phyloP scores from a whole-genome alignment of 2,797 vertebrate genomes.

The Pampus argenteus region DNA sequence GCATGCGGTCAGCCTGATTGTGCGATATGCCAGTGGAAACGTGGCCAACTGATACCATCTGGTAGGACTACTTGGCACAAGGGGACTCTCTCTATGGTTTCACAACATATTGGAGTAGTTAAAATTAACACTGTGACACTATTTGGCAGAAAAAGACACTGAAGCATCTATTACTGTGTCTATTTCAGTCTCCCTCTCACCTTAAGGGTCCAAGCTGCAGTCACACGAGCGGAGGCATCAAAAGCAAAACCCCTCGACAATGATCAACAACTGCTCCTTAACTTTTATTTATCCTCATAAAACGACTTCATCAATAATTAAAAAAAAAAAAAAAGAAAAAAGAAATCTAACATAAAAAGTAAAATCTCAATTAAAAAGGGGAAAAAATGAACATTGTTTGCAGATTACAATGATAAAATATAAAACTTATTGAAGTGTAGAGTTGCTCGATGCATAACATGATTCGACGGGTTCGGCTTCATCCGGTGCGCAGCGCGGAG shows the following conservation, averaged over 20 bases:
- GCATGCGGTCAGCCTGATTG: conserved; percentile 75
- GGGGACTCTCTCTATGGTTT: conserved; percentile 74
- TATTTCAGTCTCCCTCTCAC: conserved; percentile 73
- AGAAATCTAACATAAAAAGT: conserved; percentile 53
- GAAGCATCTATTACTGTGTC: conserved; percentile 73
- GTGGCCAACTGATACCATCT: conserved; percentile 86
- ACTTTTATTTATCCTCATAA: conserved; percentile 75
- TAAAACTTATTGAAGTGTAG: conserved; percentile 17
- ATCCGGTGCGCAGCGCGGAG: conserved; percentile 35
- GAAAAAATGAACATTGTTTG: conserved; percentile 19
- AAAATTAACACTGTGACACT: conserved; percentile 89
- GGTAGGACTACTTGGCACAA: conserved; percentile 85
- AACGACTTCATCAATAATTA: conserved; percentile 60
- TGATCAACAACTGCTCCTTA: not conserved
- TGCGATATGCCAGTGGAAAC: conserved; percentile 75
- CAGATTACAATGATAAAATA: conserved; percentile 36
- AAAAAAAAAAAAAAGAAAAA: conserved; percentile 53
- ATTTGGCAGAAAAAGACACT: conserved; percentile 80
- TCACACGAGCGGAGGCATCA: conserved; percentile 6
- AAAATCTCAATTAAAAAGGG: conserved; percentile 55
- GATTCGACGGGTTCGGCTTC: conserved; percentile 30
- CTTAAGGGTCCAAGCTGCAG: conserved; percentile 40
- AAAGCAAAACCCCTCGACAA: conserved; percentile 17
- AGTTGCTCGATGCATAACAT: conserved; percentile 29
- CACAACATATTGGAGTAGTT: conserved; percentile 87